These are phyloP conservation scores for Cinclus mexicanus DNA, from an alignment of 2,113 vertebrate genomes.

Conservation along the genomic window DNA sequence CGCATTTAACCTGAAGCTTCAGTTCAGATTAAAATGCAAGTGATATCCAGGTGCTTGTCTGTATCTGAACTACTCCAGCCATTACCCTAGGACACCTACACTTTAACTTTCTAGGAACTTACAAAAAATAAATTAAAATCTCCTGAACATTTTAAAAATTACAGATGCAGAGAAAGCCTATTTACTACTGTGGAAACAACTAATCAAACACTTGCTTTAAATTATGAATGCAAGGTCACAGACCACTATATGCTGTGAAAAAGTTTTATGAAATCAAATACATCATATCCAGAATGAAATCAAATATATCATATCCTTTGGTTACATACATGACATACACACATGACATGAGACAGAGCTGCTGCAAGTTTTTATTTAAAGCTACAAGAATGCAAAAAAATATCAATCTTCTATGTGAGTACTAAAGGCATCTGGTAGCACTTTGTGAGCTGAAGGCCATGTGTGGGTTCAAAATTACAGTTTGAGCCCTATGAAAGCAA, in stretches of 20 bases:
- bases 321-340: not conserved
- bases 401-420: not conserved
- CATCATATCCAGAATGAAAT: not conserved
- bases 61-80: not conserved
- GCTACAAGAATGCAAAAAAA: not conserved
- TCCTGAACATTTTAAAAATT: not conserved
- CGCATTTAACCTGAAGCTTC: not conserved
- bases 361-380: not conserved
- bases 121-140: not conserved
- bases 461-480: not conserved
- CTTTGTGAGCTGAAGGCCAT: not conserved
- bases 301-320: not conserved
- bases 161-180: not conserved
- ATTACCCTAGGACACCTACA: not conserved
- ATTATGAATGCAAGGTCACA: not conserved
- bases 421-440: not conserved
- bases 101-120: not conserved
- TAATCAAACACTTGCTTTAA: not conserved
- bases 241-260: not conserved
- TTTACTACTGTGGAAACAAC: not conserved
- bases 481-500: not conserved
- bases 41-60: not conserved
- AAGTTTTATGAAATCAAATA: not conserved
- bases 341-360: not conserved
- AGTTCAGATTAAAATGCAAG: not conserved